A percentile compares a stretch with the other conserved stretches of the same genome.
phyloP scores from a whole-genome alignment of 1,140 invertebrate species.

The Trinorchestia longiramus region DNA sequence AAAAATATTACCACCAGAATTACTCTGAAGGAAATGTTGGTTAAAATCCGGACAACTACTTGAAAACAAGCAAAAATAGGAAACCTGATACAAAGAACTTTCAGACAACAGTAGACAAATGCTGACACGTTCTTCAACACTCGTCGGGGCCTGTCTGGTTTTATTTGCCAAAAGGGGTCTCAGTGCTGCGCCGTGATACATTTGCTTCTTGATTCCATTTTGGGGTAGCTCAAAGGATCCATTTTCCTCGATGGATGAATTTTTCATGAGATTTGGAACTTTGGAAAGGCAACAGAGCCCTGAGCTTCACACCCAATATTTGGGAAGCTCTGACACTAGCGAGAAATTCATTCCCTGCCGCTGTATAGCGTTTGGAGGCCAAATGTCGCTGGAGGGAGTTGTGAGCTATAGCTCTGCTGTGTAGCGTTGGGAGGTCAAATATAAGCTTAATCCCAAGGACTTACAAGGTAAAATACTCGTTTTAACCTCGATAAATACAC shows the following conservation, averaged over 20 bases:
- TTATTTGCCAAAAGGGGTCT: not conserved
- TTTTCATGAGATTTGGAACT: slow-evolving; percentile 45
- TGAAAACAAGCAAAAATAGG: not conserved
- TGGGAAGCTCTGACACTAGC: not conserved
- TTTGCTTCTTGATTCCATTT: slow-evolving; percentile 13
- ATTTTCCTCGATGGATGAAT: slow-evolving; percentile 10
- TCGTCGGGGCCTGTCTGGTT: not conserved
- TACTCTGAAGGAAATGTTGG: not conserved
- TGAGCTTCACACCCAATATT: slow-evolving; percentile 19
- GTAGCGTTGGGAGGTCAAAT: not conserved
- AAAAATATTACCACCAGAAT: too few species aligned
- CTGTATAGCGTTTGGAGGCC: not conserved
- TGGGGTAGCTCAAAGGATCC: not conserved
- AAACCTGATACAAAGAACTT: not conserved
- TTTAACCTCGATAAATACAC: too few species aligned
- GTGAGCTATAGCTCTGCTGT: not conserved
- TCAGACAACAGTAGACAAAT: not conserved
- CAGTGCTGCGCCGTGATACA: not conserved
- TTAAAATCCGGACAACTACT: not conserved
- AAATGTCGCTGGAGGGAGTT: not conserved
- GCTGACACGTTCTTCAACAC: not conserved
- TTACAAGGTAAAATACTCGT: too few species aligned
- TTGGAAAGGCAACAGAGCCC: not conserved
- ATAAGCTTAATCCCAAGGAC: too few species aligned
- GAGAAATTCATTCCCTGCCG: not conserved